Evolutionary conservation across 2,888 invertebrate genomes (phyloP).

Genomic region (Bruchidius siliquastri): DNA sequence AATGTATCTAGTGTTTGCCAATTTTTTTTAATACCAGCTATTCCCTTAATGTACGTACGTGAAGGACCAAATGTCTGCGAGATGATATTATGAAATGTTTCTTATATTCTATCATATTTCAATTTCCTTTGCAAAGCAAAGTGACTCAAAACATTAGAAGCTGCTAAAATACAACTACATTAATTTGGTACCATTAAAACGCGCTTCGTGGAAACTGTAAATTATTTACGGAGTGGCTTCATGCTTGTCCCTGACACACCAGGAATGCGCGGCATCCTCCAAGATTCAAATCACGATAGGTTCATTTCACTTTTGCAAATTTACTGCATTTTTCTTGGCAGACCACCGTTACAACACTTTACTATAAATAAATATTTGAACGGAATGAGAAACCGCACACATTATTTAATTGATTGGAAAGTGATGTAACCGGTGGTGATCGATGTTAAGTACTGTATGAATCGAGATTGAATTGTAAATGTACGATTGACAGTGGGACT

Average conservation of each 20-base stretch:
- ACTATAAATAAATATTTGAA: not conserved
- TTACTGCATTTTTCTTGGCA: not conserved
- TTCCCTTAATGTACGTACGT: too few species aligned
- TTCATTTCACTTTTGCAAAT: not conserved
- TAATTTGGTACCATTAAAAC: not conserved
- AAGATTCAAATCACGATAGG: not conserved
- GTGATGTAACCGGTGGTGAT: too few species aligned
- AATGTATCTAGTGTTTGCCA: too few species aligned
- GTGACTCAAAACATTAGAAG: not conserved
- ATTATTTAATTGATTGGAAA: not conserved
- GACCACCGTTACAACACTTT: not conserved
- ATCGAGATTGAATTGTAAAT: too few species aligned
- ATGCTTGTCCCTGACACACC: not conserved
- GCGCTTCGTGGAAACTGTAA: not conserved
- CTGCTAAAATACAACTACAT: not conserved
- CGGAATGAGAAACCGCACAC: not conserved
- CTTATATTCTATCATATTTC: too few species aligned
- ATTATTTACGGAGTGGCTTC: not conserved
- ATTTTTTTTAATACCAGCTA: too few species aligned
- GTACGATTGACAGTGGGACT: too few species aligned
- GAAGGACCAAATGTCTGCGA: too few species aligned
- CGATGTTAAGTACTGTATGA: too few species aligned
- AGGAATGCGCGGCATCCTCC: not conserved
- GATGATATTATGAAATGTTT: too few species aligned
- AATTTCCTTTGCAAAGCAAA: too few species aligned